Evolutionary conservation across 2,797 vertebrate genomes (phyloP).

Genomic region (Dryobates pubescens): DNA sequence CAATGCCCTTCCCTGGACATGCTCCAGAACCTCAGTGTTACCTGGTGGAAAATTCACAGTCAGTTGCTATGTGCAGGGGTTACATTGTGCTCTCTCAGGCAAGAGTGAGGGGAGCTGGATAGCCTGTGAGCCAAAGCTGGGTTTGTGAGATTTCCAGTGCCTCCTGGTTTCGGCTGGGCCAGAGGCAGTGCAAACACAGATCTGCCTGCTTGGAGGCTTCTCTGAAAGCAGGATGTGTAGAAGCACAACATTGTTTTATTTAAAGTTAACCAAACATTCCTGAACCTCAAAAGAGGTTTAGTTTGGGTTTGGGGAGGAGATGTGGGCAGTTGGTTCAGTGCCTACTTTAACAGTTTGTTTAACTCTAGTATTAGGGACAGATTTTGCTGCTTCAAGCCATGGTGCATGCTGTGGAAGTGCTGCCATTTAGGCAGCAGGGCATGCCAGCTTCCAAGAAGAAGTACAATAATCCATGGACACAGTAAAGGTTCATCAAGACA

Average conservation of each 20-base stretch:
- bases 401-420: neutral
- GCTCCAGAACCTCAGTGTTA: no score
- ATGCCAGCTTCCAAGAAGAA: neutral
- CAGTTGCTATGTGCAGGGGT: neutral
- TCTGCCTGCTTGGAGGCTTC: conserved; percentile 15
- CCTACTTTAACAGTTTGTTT: conserved; percentile 59
- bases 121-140: neutral
- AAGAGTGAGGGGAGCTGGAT: neutral
- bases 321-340: conserved; percentile 30
- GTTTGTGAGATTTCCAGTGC: conserved; percentile 37
- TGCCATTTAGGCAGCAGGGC: neutral
- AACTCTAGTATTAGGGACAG: neutral
- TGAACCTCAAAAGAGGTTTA: conserved; percentile 33
- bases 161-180: conserved; percentile 5
- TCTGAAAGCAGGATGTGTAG: conserved; percentile 55
- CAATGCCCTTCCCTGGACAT: no score
- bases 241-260: conserved; percentile 52
- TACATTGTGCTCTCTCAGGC: neutral
- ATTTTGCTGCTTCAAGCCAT: neutral
- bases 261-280: conserved; percentile 61
- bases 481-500: neutral
- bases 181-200: conserved; percentile 43
- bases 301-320: conserved; percentile 45
- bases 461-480: neutral
- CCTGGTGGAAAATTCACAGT: neutral